Evolutionary conservation across 2,113 vertebrate genomes (phyloP).

Genomic region (Sapayoa aenigma): DNA sequence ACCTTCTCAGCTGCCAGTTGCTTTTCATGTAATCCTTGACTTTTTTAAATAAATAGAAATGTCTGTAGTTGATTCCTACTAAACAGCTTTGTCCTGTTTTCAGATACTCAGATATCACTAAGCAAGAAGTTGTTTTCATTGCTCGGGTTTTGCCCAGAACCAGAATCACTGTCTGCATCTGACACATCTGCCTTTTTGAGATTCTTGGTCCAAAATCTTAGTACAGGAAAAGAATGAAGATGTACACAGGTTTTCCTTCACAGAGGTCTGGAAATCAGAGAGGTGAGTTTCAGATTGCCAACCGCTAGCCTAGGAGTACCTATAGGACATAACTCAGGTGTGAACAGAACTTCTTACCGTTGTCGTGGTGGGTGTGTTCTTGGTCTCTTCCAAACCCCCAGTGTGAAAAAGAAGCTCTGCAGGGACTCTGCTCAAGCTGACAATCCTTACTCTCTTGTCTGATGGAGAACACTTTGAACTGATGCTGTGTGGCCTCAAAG

Average conservation of each 20-base stretch:
- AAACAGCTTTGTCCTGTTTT: background rate
- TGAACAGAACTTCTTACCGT: background rate
- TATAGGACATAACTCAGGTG: background rate
- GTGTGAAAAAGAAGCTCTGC: background rate
- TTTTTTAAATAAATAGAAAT: background rate
- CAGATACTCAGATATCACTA: background rate
- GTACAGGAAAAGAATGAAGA: background rate
- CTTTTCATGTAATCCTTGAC: background rate
- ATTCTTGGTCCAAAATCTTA: background rate
- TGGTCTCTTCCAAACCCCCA: background rate
- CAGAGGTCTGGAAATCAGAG: background rate
- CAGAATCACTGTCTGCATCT: background rate
- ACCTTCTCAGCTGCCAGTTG: constrained; percentile 35
- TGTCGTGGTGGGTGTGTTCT: rapidly evolving
- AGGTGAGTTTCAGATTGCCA: background rate
- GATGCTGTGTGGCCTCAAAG: background rate
- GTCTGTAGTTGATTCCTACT: background rate
- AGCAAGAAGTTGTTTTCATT: background rate
- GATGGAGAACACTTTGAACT: background rate
- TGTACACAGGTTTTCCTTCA: background rate
- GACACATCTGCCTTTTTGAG: background rate
- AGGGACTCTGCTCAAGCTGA: background rate
- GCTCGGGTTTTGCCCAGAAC: background rate
- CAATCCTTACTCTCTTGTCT: background rate
- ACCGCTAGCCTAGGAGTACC: background rate